phyloP scores from a whole-genome alignment of 2,797 vertebrate species.

The Bucorvus abyssinicus region DNA sequence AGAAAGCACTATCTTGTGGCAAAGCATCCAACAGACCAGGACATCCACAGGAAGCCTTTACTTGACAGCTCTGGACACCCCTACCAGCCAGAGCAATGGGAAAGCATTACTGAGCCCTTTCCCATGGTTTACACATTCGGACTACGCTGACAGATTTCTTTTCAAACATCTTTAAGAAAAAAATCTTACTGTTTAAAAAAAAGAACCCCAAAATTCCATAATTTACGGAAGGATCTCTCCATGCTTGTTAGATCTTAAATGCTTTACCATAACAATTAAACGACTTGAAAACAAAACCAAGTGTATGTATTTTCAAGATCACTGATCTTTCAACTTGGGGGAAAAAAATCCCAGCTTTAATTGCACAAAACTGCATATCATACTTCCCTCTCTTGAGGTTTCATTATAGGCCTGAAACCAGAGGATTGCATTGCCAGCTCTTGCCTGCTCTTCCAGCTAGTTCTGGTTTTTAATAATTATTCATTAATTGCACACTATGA shows the following conservation, averaged over 20 bases:
- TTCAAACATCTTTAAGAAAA: not conserved
- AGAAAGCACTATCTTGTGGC: not conserved
- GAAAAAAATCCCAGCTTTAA: conserved; percentile 47
- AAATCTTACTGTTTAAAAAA: not conserved
- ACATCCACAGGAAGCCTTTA: not conserved
- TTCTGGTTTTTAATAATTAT: conserved; percentile 81
- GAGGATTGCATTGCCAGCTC: conserved; percentile 65
- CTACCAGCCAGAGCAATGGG: not conserved
- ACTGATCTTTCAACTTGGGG: conserved; percentile 51
- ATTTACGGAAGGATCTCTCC: not conserved
- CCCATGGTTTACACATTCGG: not conserved
- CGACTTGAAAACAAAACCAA: conserved; percentile 50
- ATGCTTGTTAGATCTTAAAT: conserved; percentile 7
- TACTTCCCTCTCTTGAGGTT: conserved; percentile 68
- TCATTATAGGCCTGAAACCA: conserved; percentile 72
- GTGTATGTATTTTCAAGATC: conserved; percentile 55
- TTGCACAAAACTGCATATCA: conserved; percentile 53
- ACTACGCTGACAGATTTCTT: not conserved
- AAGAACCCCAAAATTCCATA: not conserved
- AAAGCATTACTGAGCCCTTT: not conserved
- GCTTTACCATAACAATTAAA: not conserved
- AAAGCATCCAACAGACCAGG: not conserved
- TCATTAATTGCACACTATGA: conserved; percentile 81
- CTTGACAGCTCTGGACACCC: not conserved
- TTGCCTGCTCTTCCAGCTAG: conserved; percentile 74